These are phyloP conservation scores for Guaruba guarouba DNA, from an alignment of 2,113 vertebrate genomes.

Conservation along the genomic window DNA sequence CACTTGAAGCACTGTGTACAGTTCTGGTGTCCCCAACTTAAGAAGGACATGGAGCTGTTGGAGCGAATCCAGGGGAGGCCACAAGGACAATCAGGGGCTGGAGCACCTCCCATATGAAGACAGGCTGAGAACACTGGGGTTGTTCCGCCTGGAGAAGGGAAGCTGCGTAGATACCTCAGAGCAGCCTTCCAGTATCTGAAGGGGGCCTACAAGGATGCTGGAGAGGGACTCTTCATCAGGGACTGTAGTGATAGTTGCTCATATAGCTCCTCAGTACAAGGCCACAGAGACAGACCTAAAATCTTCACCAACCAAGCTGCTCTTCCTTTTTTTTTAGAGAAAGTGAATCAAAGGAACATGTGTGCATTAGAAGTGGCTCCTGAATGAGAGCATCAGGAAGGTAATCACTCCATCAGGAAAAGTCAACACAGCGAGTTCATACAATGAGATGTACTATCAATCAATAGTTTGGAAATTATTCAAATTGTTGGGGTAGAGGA, in stretches of 20 bases:
- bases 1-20: neutral
- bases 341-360: neutral
- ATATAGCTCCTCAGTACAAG: neutral
- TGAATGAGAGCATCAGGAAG: neutral
- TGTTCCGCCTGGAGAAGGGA: neutral
- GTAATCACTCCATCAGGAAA: neutral
- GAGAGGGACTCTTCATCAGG: neutral
- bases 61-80: neutral
- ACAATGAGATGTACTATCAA: neutral
- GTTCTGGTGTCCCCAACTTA: neutral
- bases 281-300: neutral
- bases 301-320: neutral
- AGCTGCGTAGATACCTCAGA: neutral
- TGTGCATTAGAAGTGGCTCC: neutral
- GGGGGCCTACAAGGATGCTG: neutral
- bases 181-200: neutral
- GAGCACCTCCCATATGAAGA: neutral
- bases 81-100: neutral
- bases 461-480: neutral
- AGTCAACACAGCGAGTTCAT: neutral
- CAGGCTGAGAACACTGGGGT: neutral
- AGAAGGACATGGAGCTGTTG: neutral
- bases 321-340: neutral
- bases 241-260: neutral
- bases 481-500: neutral